Evolutionary conservation across 64 coral and sea anemone species (phyloP).

Genomic region (Catalaphyllia jardinei): DNA sequence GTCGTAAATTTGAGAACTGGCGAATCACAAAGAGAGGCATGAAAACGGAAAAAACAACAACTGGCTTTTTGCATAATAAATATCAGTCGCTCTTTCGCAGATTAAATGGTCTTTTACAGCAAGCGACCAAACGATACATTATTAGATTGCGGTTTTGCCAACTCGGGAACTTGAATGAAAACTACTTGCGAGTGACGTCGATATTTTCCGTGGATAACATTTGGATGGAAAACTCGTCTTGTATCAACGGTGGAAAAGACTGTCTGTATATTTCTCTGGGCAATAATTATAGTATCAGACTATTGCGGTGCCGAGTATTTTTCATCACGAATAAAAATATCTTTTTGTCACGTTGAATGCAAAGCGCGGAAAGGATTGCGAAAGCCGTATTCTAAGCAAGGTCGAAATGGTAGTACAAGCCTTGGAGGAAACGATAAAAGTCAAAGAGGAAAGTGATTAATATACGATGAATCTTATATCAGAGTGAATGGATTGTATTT

Average conservation of each 20-base stretch:
- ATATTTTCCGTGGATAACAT: not conserved
- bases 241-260: not conserved
- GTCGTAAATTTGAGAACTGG: constrained; percentile 1
- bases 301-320: not conserved
- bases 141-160: not conserved
- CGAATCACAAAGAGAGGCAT: constrained; percentile 54
- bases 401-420: too few relatives aligned
- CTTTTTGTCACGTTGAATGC: not conserved
- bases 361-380: not conserved
- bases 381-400: not conserved
- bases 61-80: constrained; percentile 44
- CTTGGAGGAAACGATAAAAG: not conserved
- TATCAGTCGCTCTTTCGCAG: not conserved
- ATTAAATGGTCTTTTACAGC: constrained; percentile 29
- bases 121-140: not conserved
- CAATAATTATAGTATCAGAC: constrained; percentile 9
- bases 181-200: not conserved
- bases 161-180: not conserved
- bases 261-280: constrained; percentile 14
- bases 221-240: not conserved
- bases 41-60: constrained; percentile 27
- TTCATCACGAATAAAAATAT: not conserved
- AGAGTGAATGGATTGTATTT: not conserved
- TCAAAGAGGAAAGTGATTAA: not conserved
- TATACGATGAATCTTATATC: not conserved